A percentile compares a stretch with the other conserved stretches of the same genome.
These are phyloP conservation scores for Melipona beecheii DNA, from an alignment of 2,888 invertebrate genomes.

Conservation along the genomic window DNA sequence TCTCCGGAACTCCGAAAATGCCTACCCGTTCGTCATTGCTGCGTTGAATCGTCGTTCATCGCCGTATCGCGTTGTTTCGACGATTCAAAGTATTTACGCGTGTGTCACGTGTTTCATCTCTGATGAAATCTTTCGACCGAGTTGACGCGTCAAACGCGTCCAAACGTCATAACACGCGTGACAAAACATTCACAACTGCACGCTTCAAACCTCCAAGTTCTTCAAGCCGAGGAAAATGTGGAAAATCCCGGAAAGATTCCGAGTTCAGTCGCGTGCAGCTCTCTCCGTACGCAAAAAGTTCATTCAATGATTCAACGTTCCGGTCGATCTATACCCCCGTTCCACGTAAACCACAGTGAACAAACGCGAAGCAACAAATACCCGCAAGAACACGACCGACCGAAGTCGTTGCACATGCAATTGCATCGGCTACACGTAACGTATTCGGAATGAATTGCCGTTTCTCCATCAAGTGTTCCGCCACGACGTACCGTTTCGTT, in stretches of 20 bases:
- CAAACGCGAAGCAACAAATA: not conserved
- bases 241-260: too few relatives aligned
- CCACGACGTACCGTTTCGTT: conserved; percentile 31
- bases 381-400: not conserved
- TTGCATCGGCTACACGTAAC: conserved; percentile 5
- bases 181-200: too few relatives aligned
- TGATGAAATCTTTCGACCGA: too few relatives aligned
- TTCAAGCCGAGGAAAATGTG: too few relatives aligned
- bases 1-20: not conserved
- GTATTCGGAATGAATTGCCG: conserved; percentile 32
- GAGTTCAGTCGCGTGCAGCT: too few relatives aligned
- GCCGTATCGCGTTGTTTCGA: not conserved
- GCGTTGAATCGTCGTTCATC: not conserved
- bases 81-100: not conserved
- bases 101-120: too few relatives aligned
- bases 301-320: not conserved
- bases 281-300: not conserved
- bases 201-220: too few relatives aligned
- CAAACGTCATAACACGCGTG: too few relatives aligned
- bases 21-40: not conserved
- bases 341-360: not conserved
- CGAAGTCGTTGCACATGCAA: not conserved
- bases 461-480: conserved; percentile 26
- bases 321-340: not conserved
- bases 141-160: too few relatives aligned